Conservation (phyloP, 2,113 vertebrate genomes). For the Cichladusa arquata region DNA sequence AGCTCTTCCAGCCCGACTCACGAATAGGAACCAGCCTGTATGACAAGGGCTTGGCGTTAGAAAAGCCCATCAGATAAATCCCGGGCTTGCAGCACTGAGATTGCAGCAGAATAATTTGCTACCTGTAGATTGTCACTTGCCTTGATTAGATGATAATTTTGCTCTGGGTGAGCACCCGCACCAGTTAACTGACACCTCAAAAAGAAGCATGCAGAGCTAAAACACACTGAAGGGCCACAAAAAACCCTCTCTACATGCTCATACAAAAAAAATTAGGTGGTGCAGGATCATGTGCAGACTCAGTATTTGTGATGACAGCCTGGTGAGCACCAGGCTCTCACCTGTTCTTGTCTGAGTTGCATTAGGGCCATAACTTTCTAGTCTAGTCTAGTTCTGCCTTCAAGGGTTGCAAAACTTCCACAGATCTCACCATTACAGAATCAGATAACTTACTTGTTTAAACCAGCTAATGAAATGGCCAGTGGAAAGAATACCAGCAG, state of each 20-base stretch:
- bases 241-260: neutral
- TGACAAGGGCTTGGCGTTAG: neutral
- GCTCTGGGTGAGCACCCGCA: neutral
- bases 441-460: neutral
- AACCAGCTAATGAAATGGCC: neutral
- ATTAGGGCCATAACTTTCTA: neutral
- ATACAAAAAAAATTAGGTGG: neutral
- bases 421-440: neutral
- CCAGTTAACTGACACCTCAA: neutral
- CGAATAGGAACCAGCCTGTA: slow-evolving; percentile 86
- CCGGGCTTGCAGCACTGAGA: accelerated
- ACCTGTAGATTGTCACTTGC: neutral
- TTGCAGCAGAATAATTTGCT: neutral
- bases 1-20: slow-evolving; percentile 91
- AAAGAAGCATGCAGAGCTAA: neutral
- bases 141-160: neutral
- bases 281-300: neutral
- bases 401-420: neutral
- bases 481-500: neutral
- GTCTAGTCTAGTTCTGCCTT: neutral
- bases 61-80: neutral
- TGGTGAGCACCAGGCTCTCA: neutral
- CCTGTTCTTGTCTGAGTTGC: neutral
- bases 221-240: neutral
- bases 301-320: accelerated